Percentiles rank a stretch among this genome's conserved stretches.
phyloP scores from a whole-genome alignment of 2,113 vertebrate species.

The Tenebrosternarchus preto region DNA sequence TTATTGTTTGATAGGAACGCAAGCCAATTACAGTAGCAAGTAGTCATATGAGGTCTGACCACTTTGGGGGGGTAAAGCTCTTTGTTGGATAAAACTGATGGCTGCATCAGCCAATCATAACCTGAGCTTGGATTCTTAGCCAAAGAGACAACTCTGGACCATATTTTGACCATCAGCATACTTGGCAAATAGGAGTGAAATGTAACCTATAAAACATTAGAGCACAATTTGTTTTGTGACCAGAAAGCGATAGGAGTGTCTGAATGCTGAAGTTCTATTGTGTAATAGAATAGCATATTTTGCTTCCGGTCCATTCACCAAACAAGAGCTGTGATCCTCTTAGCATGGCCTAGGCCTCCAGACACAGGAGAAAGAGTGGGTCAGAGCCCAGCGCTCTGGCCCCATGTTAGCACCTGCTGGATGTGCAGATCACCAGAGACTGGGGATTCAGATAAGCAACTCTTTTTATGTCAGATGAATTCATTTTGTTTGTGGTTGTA shows the following conservation, averaged over 20 bases:
- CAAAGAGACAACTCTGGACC: constrained; percentile 63
- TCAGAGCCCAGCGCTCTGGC: constrained; percentile 12
- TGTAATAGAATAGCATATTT: constrained; percentile 19
- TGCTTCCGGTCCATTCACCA: background rate
- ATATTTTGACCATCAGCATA: constrained; percentile 53
- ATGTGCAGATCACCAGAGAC: constrained; percentile 15
- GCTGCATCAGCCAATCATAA: constrained; percentile 75
- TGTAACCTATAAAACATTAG: constrained; percentile 35
- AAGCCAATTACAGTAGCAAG: constrained; percentile 40
- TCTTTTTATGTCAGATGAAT: background rate
- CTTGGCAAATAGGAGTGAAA: constrained; percentile 52
- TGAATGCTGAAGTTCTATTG: constrained; percentile 25
- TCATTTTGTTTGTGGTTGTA: constrained; percentile 25
- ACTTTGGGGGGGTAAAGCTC: constrained; percentile 41
- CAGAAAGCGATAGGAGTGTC: background rate
- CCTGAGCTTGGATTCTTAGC: constrained; percentile 62
- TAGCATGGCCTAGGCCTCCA: constrained; percentile 3
- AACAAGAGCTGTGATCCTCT: background rate
- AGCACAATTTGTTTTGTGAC: constrained; percentile 52
- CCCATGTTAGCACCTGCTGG: constrained; percentile 19
- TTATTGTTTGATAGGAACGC: constrained; percentile 33
- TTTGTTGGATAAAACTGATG: constrained; percentile 65
- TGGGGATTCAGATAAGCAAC: background rate
- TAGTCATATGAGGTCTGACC: constrained; percentile 49
- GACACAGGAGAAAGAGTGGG: constrained; percentile 29